phyloP scores from a whole-genome alignment of 2,113 vertebrate genomes.

The Hippolais icterina region DNA sequence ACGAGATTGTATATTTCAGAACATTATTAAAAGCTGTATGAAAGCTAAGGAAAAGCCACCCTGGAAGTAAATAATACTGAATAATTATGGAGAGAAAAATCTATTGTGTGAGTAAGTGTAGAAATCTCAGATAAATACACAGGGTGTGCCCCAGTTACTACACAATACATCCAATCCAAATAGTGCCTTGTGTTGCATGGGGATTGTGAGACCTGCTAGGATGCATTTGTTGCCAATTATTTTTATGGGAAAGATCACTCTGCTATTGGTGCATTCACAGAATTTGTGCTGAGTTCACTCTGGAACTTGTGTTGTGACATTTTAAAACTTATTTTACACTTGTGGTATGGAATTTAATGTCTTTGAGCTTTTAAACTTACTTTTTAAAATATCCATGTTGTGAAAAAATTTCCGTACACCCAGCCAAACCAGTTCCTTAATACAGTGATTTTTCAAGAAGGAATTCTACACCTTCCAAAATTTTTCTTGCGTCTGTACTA shows the following conservation, averaged over 20 bases:
- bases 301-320: neutral
- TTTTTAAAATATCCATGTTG: neutral
- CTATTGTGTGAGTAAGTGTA: neutral
- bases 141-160: neutral
- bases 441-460: neutral
- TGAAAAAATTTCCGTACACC: neutral
- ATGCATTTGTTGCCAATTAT: neutral
- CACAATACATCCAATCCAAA: neutral
- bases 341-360: neutral
- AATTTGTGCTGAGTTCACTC: neutral
- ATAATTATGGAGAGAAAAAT: neutral
- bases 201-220: neutral
- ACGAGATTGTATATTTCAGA: neutral
- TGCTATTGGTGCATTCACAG: neutral
- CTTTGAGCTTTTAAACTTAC: neutral
- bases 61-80: neutral
- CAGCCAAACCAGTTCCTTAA: slow-evolving; percentile 4
- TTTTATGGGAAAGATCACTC: neutral
- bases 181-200: neutral
- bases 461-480: neutral
- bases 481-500: neutral
- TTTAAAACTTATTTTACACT: neutral
- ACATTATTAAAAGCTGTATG: neutral
- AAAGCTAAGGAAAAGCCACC: neutral
- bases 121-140: neutral